Percentiles rank a stretch among this genome's conserved stretches.
Evolutionary conservation across 2,113 vertebrate genomes (phyloP).

Genomic region (Apus apus): DNA sequence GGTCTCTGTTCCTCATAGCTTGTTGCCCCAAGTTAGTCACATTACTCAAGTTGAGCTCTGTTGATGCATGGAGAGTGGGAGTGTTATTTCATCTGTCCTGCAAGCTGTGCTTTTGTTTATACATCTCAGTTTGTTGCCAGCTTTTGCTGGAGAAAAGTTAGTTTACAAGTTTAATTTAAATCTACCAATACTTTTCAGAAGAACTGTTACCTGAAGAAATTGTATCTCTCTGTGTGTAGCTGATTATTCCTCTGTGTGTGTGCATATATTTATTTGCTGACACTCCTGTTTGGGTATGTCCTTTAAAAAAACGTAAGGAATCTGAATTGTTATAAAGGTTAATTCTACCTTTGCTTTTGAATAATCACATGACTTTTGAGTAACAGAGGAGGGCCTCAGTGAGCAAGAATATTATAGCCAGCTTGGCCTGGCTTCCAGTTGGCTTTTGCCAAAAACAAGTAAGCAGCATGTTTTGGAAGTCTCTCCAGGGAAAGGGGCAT

Average conservation of each 20-base stretch:
- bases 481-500: not conserved
- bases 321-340: not conserved
- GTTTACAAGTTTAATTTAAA: not conserved
- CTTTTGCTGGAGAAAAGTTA: not conserved
- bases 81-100: slow-evolving; percentile 35
- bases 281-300: not conserved
- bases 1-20: not conserved
- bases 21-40: not conserved
- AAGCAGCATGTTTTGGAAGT: not conserved
- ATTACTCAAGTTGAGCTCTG: not conserved
- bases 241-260: not conserved
- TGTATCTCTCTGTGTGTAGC: not conserved
- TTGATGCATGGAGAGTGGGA: not conserved
- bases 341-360: not conserved
- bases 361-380: not conserved
- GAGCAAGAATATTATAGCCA: not conserved
- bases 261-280: not conserved
- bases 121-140: not conserved
- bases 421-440: not conserved
- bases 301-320: not conserved
- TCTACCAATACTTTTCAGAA: not conserved
- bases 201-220: not conserved
- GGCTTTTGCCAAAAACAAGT: not conserved
- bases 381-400: not conserved
- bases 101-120: slow-evolving; percentile 48